phyloP scores from a whole-genome alignment of 2,113 vertebrate genomes.

The Puntigrus tetrazona region DNA sequence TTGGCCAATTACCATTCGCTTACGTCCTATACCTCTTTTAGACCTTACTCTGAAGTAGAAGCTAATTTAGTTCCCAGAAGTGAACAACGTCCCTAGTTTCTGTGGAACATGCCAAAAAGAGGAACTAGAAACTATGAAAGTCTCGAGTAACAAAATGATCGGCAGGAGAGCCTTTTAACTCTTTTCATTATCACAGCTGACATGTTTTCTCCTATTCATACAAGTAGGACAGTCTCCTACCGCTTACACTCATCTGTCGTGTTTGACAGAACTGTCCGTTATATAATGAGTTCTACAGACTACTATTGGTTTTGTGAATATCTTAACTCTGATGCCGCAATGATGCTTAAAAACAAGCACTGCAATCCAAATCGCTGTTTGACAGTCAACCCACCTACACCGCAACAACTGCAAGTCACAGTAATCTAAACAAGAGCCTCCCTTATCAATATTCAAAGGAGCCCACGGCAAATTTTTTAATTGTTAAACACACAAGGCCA shows the following conservation, averaged over 20 bases:
- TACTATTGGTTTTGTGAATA: not conserved
- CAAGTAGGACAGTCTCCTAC: not conserved
- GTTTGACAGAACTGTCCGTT: not conserved
- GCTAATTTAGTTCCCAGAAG: too few relatives aligned
- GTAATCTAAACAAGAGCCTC: not conserved
- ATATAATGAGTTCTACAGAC: not conserved
- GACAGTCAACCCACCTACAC: constrained; percentile 14
- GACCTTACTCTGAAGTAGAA: too few relatives aligned
- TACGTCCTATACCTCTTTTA: too few relatives aligned
- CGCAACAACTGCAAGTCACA: not conserved
- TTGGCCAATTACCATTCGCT: too few relatives aligned
- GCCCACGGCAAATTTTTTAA: constrained; percentile 11
- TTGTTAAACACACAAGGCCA: constrained; percentile 38
- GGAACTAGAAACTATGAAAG: too few relatives aligned
- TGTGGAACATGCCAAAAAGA: too few relatives aligned
- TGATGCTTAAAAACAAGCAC: not conserved
- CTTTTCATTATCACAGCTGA: not conserved
- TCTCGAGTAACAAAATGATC: not conserved
- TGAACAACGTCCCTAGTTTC: too few relatives aligned
- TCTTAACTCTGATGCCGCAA: too few relatives aligned
- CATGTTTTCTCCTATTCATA: not conserved
- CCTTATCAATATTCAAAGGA: constrained; percentile 19
- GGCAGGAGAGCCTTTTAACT: not conserved
- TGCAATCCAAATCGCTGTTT: not conserved
- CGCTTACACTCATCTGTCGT: not conserved